These are phyloP conservation scores for Calephelis perditalis DNA, from an alignment of 2,888 invertebrate genomes.

Conservation along the genomic window DNA sequence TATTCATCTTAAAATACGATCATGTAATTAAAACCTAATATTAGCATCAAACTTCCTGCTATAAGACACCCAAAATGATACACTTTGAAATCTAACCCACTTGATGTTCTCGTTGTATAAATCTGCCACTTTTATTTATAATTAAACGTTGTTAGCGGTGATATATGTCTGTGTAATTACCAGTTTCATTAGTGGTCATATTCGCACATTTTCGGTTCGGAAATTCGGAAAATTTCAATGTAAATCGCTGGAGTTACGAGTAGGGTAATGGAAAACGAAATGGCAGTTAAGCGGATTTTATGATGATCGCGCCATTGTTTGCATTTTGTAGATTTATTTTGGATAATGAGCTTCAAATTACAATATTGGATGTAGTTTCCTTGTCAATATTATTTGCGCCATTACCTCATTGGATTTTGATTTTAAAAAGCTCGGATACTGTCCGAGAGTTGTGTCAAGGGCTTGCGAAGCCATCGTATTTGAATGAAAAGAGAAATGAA, in stretches of 20 bases:
- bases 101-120: constrained; percentile 32
- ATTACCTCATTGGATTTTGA: neutral
- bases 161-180: constrained; percentile 41
- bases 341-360: constrained; percentile 3
- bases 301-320: constrained; percentile 19
- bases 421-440: too few relatives aligned
- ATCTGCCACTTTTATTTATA: constrained; percentile 44
- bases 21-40: too few relatives aligned
- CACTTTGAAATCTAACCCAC: constrained; percentile 19
- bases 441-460: too few relatives aligned
- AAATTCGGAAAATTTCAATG: constrained; percentile 29
- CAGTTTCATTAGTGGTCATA: constrained; percentile 49
- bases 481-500: too few relatives aligned
- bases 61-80: neutral
- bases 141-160: constrained; percentile 44
- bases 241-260: constrained; percentile 17
- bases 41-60: neutral
- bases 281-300: constrained; percentile 22
- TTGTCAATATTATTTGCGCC: constrained; percentile 1
- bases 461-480: too few relatives aligned
- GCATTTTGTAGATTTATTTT: constrained; percentile 10
- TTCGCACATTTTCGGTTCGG: constrained; percentile 38
- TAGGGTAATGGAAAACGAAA: constrained; percentile 22
- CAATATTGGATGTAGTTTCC: constrained; percentile 8
- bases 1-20: too few relatives aligned